Base-by-base conservation (phyloP, 1,140 invertebrate genomes). In the Calephelis virginiensis region DNA sequence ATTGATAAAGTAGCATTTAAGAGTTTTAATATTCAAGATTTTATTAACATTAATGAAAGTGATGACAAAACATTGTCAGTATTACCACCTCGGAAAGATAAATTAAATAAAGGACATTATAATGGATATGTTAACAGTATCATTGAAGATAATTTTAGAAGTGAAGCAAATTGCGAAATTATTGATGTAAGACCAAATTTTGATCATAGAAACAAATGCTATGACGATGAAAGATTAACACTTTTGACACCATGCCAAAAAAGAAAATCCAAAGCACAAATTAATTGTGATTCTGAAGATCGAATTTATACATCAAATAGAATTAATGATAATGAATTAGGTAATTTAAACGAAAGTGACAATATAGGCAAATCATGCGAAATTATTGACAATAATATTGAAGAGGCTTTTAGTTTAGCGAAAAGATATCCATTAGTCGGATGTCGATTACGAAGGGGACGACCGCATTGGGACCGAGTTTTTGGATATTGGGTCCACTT, bases 401-500 rank as follows among this genome's bases (percentile, higher is more conserved):
- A 77, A n/a, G 71, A 69, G 64, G 74, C 61, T 61, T 86, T 72
- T 74, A 72, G 77, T 68, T 62, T 91, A 69, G 76, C 75, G 8
- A 89, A 82, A 64, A 76, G 83, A 53, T 89, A 81, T 69, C 89
- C 89, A 7, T 45, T 89, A 46, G 70, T 91, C 14, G 89, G 80
- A 1, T 91, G 89, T 61, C 76, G 89, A 69, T 70, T 89, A 12
- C 77, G 72, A 61, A 74, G 77, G 61, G 89, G 89, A 0, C 76
- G 89, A 59, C 89, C 89, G 8, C 80, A 89, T 71, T 91, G 86
- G 89, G 82, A 91, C 50, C 66, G 76, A 46, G 81, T 89, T 40
- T 89, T 91, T 76, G 84, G 83, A 47, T 91, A 87, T 73, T 91
- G 88, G 88, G 84, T 83, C 7, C 89, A 91, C 80, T 79, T 91